Conservation (phyloP, 1,140 invertebrate species). For the Brachionus plicatilis region DNA sequence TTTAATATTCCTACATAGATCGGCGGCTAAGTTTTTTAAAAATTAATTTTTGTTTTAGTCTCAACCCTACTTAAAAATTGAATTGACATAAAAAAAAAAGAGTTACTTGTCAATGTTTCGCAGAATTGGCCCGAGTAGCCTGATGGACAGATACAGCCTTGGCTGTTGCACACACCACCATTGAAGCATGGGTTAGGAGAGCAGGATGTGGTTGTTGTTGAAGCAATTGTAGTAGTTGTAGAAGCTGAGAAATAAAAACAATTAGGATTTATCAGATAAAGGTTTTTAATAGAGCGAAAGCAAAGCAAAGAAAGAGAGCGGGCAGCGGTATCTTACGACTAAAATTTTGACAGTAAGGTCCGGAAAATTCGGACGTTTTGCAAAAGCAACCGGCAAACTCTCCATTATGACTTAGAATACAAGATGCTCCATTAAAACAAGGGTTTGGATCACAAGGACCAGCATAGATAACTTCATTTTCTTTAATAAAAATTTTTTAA, state of each 20-base stretch:
- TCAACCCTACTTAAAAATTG: not conserved
- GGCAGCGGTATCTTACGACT: not conserved
- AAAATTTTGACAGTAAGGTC: constrained; percentile 23
- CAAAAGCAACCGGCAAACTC: constrained; percentile 35
- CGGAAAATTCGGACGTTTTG: not conserved
- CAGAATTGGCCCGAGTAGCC: constrained; percentile 85
- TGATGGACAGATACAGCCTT: constrained; percentile 74
- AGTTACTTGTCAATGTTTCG: constrained; percentile 47
- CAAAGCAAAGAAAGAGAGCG: not conserved
- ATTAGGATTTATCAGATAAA: constrained; percentile 2
- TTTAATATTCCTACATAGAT: constrained; percentile 43
- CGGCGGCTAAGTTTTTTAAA: not conserved
- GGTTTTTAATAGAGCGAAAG: not conserved
- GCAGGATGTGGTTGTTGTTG: not conserved
- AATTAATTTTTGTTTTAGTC: not conserved
- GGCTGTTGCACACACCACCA: constrained; percentile 62
- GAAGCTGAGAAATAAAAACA: not conserved
- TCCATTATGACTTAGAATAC: constrained; percentile 45
- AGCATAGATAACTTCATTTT: not conserved
- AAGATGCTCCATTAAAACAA: constrained; percentile 66
- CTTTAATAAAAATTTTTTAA: not conserved
- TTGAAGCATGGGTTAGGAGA: constrained; percentile 35
- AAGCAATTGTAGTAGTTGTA: not conserved
- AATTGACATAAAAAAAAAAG: constrained; percentile 3
- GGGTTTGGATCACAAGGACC: constrained; percentile 42